These are phyloP conservation scores for Daphoenositta chrysoptera DNA, from an alignment of 2,113 vertebrate genomes.

Conservation along the genomic window DNA sequence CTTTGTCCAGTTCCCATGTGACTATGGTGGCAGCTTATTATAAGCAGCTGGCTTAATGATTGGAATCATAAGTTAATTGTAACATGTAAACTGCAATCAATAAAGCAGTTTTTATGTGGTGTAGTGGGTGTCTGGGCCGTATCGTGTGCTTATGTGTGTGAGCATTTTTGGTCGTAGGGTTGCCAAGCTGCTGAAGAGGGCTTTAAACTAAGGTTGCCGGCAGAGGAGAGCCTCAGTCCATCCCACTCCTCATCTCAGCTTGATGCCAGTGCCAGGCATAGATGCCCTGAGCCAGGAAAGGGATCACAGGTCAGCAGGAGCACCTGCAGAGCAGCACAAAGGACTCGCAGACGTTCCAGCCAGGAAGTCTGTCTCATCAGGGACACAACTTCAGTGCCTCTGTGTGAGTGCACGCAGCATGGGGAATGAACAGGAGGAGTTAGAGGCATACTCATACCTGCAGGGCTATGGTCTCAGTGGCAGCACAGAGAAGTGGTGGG, in stretches of 20 bases:
- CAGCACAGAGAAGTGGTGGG: background rate
- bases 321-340: background rate
- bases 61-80: conserved; percentile 83
- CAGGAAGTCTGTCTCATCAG: background rate
- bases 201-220: background rate
- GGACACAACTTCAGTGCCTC: background rate
- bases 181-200: background rate
- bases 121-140: background rate
- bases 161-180: background rate
- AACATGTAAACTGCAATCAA: conserved; percentile 73
- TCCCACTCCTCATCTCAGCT: background rate
- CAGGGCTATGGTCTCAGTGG: background rate
- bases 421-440: background rate
- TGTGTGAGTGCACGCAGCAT: fast-evolving
- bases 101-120: conserved; percentile 77
- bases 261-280: background rate
- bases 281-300: background rate
- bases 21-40: conserved; percentile 47
- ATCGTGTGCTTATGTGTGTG: background rate
- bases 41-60: conserved; percentile 66
- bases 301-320: background rate
- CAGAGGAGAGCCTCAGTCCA: background rate
- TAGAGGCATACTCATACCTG: fast-evolving
- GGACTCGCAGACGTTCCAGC: background rate
- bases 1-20: conserved; percentile 38